Evolutionary conservation across 2,113 vertebrate genomes (phyloP).

Genomic region (Mirza zaza): DNA sequence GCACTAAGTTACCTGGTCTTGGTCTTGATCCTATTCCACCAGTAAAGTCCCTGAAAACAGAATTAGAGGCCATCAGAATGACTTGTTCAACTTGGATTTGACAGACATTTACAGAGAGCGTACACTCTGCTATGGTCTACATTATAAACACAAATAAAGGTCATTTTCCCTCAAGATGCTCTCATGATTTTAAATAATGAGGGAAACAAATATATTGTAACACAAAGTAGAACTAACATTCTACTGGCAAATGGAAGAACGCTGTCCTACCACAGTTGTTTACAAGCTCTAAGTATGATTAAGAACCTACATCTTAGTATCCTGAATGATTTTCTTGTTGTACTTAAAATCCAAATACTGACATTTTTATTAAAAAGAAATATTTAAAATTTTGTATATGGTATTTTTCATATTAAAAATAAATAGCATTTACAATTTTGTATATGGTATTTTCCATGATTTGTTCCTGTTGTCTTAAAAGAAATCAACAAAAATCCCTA

Average conservation of each 20-base stretch:
- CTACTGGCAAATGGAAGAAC: neutral
- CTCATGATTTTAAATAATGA: neutral
- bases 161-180: neutral
- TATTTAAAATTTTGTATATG: neutral
- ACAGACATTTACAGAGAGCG: neutral
- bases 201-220: neutral
- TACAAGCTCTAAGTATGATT: neutral
- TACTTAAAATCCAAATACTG: neutral
- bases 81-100: neutral
- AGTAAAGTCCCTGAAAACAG: conserved; percentile 73
- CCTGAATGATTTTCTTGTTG: neutral
- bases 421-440: conserved; percentile 4
- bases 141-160: neutral
- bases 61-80: neutral
- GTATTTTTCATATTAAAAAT: neutral
- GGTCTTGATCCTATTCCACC: conserved; percentile 82
- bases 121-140: neutral
- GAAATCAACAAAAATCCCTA: neutral
- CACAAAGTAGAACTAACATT: neutral
- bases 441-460: neutral
- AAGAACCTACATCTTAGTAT: neutral
- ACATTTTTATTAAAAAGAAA: neutral
- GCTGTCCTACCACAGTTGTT: neutral
- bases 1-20: conserved; percentile 85
- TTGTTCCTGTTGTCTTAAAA: neutral